These are phyloP conservation scores for Drosophila rellima DNA, from an alignment of 2,888 invertebrate genomes.

Conservation along the genomic window DNA sequence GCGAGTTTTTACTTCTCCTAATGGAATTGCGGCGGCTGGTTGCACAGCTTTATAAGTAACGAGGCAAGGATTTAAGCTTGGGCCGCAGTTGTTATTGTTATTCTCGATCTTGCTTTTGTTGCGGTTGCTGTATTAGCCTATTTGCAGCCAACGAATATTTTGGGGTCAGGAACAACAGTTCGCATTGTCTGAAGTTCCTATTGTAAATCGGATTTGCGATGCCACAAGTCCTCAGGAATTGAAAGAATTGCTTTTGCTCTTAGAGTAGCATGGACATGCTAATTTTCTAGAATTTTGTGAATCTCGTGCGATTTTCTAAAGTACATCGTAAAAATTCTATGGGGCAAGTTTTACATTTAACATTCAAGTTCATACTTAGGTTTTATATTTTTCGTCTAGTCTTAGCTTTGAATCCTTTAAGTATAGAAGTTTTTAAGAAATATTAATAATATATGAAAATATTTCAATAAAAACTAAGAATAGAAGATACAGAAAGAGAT, in stretches of 20 bases:
- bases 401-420: too few relatives aligned
- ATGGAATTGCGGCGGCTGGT: conserved; percentile 52
- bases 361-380: too few relatives aligned
- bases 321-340: too few relatives aligned
- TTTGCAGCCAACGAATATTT: conserved; percentile 34
- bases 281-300: too few relatives aligned
- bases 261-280: neutral
- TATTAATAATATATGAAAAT: too few relatives aligned
- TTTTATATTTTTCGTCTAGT: too few relatives aligned
- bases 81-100: conserved; percentile 15
- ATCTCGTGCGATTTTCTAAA: too few relatives aligned
- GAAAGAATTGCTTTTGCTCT: neutral
- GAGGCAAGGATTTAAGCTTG: conserved; percentile 19
- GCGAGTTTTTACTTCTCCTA: conserved; percentile 26
- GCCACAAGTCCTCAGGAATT: neutral
- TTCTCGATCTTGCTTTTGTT: conserved; percentile 7
- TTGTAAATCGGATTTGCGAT: conserved; percentile 45
- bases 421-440: too few relatives aligned
- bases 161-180: conserved; percentile 32
- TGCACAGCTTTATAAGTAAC: conserved; percentile 27
- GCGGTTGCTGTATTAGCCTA: conserved; percentile 24
- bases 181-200: conserved; percentile 31
- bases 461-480: too few relatives aligned
- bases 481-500: too few relatives aligned
- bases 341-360: too few relatives aligned